Evolutionary conservation across 64 coral and sea anemone genomes (phyloP), one percentile per base, ranked within the genome.

Genomic region (Pocillopora damicornis): DNA sequence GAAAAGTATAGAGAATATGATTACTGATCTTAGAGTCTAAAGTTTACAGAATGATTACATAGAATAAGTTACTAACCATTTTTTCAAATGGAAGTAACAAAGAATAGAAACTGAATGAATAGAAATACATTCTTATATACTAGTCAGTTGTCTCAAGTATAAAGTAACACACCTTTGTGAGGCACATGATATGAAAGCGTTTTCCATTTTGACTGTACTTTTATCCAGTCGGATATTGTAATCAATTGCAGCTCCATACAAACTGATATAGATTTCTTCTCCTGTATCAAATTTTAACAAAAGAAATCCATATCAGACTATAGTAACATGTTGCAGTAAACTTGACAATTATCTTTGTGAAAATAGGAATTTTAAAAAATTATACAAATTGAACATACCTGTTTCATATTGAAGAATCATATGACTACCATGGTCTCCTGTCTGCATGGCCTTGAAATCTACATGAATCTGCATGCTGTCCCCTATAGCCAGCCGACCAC

Each of bases 331-430:
- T 22, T 74, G 2, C 15, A 45, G 64, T 38, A 25, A 63, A 10
- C n/a, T 86, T 9, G 30, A 15, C 30, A 34, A 72, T n/a, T 58
- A 73, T n/a, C 2, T 25, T 13, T 7, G 11, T 62, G 13, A 37
- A 11, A n/a, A 9, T 25, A 82, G 38, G 0, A 82, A 62, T n/a
- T 18, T 75, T 59, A 51, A 56, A 45, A 74, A 25, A 58, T 25
- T 36, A 0, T 68, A n/a, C 34, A 30, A 30, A 30, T 30, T 30
- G 30, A 30, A n/a, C 15, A 60, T 92, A 98, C 97, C 97, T 88
- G 97, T 99, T 74, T 95, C 97, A 94, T 95, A 99, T 77, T 95
- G 88, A 15, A 99, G 88, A 35, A 99, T 75, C 97, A 99, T 99
- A 16, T 99, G 88, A 25, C 79, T 95, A 25, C 82, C 83, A 76